Conservation (phyloP, 2,888 invertebrate species). For the Podabrus alpinus region DNA sequence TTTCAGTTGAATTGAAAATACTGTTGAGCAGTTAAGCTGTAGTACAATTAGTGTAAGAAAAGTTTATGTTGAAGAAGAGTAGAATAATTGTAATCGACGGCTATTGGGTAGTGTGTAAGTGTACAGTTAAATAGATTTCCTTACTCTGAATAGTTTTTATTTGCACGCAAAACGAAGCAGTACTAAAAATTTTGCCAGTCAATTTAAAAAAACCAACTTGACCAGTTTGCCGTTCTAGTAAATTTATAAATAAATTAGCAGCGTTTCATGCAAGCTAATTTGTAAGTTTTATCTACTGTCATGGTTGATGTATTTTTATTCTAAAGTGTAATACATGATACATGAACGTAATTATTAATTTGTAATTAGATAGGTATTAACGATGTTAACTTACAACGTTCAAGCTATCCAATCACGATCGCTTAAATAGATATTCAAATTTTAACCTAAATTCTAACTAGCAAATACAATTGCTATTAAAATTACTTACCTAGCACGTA, state of each 20-base stretch:
- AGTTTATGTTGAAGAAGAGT: neutral
- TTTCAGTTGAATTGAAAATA: neutral
- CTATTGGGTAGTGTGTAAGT: neutral
- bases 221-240: neutral
- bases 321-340: neutral
- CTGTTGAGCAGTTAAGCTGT: neutral
- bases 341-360: slow-evolving; percentile 1
- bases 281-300: neutral
- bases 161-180: neutral
- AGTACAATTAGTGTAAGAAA: neutral
- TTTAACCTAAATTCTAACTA: neutral
- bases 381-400: neutral
- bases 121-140: neutral
- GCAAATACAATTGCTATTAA: neutral
- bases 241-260: neutral
- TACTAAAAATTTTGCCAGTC: neutral
- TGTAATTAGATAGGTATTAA: neutral
- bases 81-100: neutral
- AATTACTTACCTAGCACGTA: neutral
- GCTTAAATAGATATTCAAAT: neutral
- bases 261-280: neutral
- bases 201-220: neutral
- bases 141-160: neutral
- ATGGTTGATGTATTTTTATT: neutral
- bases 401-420: neutral